Evolutionary conservation across 2,888 invertebrate species (phyloP).

Genomic region (Troides helena): DNA sequence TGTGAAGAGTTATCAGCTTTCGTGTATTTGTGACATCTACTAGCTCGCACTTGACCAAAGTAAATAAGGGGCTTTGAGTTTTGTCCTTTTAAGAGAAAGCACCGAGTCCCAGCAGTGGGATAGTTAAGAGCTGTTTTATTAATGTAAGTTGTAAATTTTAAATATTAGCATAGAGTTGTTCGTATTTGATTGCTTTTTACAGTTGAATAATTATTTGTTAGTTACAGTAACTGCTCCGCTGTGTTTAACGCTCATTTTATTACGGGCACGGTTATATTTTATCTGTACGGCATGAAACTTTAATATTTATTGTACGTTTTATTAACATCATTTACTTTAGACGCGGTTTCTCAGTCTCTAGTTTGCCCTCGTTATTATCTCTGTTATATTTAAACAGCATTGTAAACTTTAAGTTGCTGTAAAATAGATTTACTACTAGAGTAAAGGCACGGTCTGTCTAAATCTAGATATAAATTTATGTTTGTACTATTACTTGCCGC

Average conservation of each 20-base stretch:
- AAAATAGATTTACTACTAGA: neutral
- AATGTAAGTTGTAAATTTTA: slow-evolving; percentile 17
- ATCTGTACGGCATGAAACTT: neutral
- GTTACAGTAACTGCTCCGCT: slow-evolving; percentile 1
- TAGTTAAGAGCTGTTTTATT: neutral
- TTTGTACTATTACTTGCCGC: neutral
- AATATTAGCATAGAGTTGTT: slow-evolving; percentile 13
- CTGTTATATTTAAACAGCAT: slow-evolving; percentile 1
- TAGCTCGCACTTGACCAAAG: no score
- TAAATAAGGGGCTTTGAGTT: no score
- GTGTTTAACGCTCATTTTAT: slow-evolving; percentile 9
- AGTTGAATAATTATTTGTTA: slow-evolving; percentile 22
- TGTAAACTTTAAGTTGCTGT: neutral
- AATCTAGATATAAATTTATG: neutral
- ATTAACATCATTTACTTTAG: neutral
- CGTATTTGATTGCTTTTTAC: slow-evolving; percentile 12
- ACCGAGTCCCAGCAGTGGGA: no score
- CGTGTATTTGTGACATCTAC: no score
- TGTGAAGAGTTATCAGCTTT: no score
- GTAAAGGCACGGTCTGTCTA: neutral
- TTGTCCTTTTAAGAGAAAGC: no score
- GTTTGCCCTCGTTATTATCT: neutral
- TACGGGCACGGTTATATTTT: slow-evolving; percentile 1
- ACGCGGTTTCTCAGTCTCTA: neutral
- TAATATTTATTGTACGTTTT: slow-evolving; percentile 3